A percentile compares a stretch with the other conserved stretches of the same genome.
These are phyloP conservation scores for Pelodytes ibericus DNA, from an alignment of 2,797 vertebrate genomes.

Conservation along the genomic window DNA sequence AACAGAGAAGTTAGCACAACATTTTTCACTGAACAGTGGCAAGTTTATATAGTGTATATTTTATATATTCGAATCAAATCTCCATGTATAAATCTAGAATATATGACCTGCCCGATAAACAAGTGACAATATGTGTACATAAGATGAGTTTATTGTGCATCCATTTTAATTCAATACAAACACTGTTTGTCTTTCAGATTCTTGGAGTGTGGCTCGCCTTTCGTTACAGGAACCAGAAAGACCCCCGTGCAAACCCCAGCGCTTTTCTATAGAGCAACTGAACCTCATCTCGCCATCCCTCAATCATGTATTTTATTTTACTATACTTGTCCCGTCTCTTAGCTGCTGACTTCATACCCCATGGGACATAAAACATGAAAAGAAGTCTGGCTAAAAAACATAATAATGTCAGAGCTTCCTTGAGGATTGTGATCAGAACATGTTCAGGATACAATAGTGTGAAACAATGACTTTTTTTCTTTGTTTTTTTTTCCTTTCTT, in stretches of 20 bases:
- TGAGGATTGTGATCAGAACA: constrained; percentile 23
- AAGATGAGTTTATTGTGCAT: too few species aligned
- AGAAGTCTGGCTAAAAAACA: constrained; percentile 7
- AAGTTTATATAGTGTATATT: too few species aligned
- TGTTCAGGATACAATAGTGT: neutral
- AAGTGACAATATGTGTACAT: too few species aligned
- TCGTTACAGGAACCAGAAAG: constrained; percentile 93
- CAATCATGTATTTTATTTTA: constrained; percentile 25
- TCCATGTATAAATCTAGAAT: too few species aligned
- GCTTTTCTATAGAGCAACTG: constrained; percentile 85
- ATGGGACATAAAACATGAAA: constrained; percentile 22
- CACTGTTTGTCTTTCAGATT: constrained; percentile 71
- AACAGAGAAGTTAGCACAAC: too few species aligned
- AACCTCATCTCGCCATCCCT: neutral
- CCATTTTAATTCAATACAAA: neutral
- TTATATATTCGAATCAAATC: too few species aligned
- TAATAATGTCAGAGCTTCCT: constrained; percentile 4
- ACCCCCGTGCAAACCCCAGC: constrained; percentile 91
- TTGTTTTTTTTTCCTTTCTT: too few species aligned
- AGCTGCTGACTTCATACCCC: constrained; percentile 40
- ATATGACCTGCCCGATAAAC: too few species aligned
- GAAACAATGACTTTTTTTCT: too few species aligned
- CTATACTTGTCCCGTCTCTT: constrained; percentile 27
- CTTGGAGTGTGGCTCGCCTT: constrained; percentile 92
- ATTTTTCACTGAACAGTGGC: too few species aligned